Evolutionary conservation across 2,113 vertebrate genomes (phyloP).

Genomic region (Eulemur rufifrons): DNA sequence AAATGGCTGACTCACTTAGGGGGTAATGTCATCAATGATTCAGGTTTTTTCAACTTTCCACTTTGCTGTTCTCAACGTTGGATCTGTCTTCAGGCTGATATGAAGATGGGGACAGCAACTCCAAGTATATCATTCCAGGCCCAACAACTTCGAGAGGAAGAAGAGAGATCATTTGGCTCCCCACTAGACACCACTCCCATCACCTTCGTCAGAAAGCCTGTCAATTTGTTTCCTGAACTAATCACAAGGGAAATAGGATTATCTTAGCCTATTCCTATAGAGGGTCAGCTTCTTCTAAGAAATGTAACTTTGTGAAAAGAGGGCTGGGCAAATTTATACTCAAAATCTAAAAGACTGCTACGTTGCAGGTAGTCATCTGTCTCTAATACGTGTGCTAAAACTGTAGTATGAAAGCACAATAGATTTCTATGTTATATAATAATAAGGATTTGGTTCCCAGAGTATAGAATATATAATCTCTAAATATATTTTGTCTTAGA

Average conservation of each 20-base stretch:
- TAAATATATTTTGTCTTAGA: slow-evolving; percentile 39
- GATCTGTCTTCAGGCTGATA: neutral
- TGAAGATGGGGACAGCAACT: neutral
- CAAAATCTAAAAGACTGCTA: slow-evolving; percentile 14
- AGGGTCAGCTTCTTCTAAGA: neutral
- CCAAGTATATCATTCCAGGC: neutral
- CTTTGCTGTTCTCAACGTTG: neutral
- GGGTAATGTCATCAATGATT: neutral
- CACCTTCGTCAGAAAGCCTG: neutral
- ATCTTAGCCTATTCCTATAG: neutral
- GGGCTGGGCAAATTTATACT: neutral
- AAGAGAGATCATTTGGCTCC: neutral
- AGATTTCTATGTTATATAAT: neutral
- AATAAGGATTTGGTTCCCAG: neutral
- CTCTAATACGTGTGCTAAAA: neutral
- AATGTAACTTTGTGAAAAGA: neutral
- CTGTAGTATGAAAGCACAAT: neutral
- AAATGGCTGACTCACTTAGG: neutral
- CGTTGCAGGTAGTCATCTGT: neutral
- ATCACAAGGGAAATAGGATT: neutral
- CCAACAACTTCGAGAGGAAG: neutral
- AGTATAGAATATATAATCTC: neutral
- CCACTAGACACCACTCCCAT: neutral
- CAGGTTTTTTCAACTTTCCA: neutral
- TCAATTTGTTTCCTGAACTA: slow-evolving; percentile 1